These are phyloP conservation scores for Tubulanus polymorphus DNA, from an alignment of 2,888 invertebrate species.

Conservation along the genomic window DNA sequence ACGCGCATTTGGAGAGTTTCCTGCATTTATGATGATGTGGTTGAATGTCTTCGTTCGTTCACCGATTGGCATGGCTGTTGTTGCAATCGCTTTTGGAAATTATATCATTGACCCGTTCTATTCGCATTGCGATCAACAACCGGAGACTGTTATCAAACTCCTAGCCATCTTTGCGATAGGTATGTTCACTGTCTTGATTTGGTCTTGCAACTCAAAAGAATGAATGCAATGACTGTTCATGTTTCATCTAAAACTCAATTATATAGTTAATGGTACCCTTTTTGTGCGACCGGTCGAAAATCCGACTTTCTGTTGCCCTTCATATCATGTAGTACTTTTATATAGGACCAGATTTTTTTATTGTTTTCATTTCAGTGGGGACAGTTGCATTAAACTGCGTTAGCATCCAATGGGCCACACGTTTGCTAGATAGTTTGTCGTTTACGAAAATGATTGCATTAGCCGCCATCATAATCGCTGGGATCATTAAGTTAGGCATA, in stretches of 20 bases:
- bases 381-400: conserved; percentile 28
- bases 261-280: too few relatives aligned
- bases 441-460: conserved; percentile 35
- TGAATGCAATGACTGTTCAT: too few relatives aligned
- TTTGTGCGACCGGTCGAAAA: too few relatives aligned
- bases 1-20: conserved; percentile 46
- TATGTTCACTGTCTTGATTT: too few relatives aligned
- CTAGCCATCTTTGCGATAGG: too few relatives aligned
- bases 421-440: conserved; percentile 36
- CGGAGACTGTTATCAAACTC: too few relatives aligned
- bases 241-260: too few relatives aligned
- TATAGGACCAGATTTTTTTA: too few relatives aligned
- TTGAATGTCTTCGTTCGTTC: conserved; percentile 44
- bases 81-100: conserved; percentile 46
- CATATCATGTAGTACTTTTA: too few relatives aligned
- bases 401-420: conserved; percentile 39
- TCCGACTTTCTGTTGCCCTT: too few relatives aligned
- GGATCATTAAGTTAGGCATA: conserved; percentile 72
- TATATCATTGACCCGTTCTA: conserved; percentile 44
- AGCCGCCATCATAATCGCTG: conserved; percentile 78
- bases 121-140: too few relatives aligned
- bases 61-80: conserved; percentile 45
- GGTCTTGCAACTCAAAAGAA: too few relatives aligned
- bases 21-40: conserved; percentile 48
- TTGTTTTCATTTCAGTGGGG: conserved; percentile 1